phyloP scores from a whole-genome alignment of 1,140 invertebrate species.

The Drosophila chauvacae region DNA sequence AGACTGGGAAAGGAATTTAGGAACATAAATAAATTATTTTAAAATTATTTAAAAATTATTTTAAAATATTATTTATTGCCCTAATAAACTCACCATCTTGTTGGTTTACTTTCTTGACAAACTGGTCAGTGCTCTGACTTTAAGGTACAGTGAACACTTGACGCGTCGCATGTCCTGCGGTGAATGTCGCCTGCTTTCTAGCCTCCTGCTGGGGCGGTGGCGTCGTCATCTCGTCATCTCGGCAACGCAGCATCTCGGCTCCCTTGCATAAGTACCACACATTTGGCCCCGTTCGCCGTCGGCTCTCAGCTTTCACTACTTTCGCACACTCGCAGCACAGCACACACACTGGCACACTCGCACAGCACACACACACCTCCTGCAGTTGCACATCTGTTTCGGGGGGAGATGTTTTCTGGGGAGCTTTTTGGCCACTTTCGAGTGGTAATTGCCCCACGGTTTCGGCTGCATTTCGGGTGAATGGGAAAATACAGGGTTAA shows the following conservation, averaged over 20 bases:
- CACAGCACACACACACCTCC: neutral
- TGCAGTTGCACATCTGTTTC: slow-evolving; percentile 35
- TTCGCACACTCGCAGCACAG: slow-evolving; percentile 8
- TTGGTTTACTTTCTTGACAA: slow-evolving; percentile 21
- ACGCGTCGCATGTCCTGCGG: slow-evolving; percentile 50
- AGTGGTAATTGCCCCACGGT: slow-evolving; percentile 28
- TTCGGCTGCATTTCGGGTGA: slow-evolving; percentile 7
- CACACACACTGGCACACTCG: slow-evolving; percentile 2
- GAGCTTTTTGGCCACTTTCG: slow-evolving; percentile 29
- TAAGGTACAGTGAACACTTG: slow-evolving; percentile 48
- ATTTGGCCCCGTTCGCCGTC: slow-evolving; percentile 47
- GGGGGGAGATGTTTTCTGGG: slow-evolving; percentile 2
- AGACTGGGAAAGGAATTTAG: slow-evolving; percentile 12
- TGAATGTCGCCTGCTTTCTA: slow-evolving; percentile 47
- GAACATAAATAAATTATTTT: slow-evolving; percentile 1
- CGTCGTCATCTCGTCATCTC: slow-evolving; percentile 52
- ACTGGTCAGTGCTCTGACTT: slow-evolving; percentile 10
- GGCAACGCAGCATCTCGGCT: slow-evolving; percentile 44
- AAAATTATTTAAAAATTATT: slow-evolving; percentile 1
- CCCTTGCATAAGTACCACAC: slow-evolving; percentile 43
- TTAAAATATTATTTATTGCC: no score
- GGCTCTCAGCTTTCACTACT: slow-evolving; percentile 59
- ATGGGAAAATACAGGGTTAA: slow-evolving; percentile 13
- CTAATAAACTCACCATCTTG: slow-evolving; percentile 48
- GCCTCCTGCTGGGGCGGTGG: slow-evolving; percentile 58